Percentiles rank a stretch among this genome's conserved stretches.
These are phyloP conservation scores for Dolichoris vasculosae DNA, from an alignment of 1,140 invertebrate species.

Conservation along the genomic window DNA sequence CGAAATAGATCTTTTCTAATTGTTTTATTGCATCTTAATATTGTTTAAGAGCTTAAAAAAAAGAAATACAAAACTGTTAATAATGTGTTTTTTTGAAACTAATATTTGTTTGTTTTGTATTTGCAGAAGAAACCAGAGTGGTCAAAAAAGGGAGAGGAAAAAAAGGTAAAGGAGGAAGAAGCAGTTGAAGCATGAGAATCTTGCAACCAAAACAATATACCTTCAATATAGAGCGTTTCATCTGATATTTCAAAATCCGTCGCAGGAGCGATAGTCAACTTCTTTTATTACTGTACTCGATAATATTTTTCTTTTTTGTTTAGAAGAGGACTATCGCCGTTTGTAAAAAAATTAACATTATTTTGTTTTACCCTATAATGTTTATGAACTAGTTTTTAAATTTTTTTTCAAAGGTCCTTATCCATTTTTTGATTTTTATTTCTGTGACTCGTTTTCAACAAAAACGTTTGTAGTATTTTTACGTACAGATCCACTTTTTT, in stretches of 20 bases:
- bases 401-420: neutral
- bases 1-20: no score
- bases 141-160: conserved; percentile 90
- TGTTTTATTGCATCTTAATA: no score
- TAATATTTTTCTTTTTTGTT: conserved; percentile 6
- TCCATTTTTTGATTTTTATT: conserved; percentile 5
- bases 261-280: conserved; percentile 31
- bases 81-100: conserved; percentile 30
- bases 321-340: conserved; percentile 35
- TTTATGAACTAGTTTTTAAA: neutral
- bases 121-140: conserved; percentile 92
- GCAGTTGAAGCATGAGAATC: conserved; percentile 82
- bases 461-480: neutral
- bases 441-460: neutral
- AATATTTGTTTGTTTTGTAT: conserved; percentile 26
- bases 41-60: no score
- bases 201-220: conserved; percentile 54
- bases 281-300: conserved; percentile 34
- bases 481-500: neutral
- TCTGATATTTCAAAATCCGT: conserved; percentile 53
- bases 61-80: neutral
- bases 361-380: neutral
- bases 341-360: conserved; percentile 34
- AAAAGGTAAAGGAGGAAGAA: conserved; percentile 91
- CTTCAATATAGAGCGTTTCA: conserved; percentile 52